Percentiles rank a stretch among this genome's conserved stretches.
Evolutionary conservation across 2,888 invertebrate species (phyloP).

Genomic region (Agriopis leucophaearia): DNA sequence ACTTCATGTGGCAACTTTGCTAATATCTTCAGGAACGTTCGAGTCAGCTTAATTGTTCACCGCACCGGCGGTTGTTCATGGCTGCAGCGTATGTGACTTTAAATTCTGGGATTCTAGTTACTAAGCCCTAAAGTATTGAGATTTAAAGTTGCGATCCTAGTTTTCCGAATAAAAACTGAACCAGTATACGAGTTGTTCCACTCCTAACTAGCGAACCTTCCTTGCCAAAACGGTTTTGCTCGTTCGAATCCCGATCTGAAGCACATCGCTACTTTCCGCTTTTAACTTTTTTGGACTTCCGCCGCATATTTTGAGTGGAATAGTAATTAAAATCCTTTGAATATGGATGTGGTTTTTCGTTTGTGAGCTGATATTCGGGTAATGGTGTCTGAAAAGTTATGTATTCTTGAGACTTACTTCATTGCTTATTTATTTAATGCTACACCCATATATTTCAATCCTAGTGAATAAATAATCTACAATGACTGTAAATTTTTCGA

Average conservation of each 20-base stretch:
- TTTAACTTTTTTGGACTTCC: slow-evolving; percentile 23
- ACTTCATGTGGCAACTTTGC: slow-evolving; percentile 69
- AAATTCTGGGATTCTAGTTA: slow-evolving; percentile 24
- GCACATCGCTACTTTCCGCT: slow-evolving; percentile 21
- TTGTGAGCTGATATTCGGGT: slow-evolving; percentile 28
- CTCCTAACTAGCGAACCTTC: slow-evolving; percentile 27
- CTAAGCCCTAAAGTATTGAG: slow-evolving; percentile 28
- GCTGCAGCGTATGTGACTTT: slow-evolving; percentile 48
- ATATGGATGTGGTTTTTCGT: slow-evolving; percentile 27
- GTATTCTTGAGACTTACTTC: slow-evolving; percentile 18
- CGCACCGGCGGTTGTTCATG: slow-evolving; percentile 56
- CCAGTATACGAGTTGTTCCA: slow-evolving; percentile 18
- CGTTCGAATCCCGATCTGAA: slow-evolving; percentile 30
- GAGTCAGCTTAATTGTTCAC: slow-evolving; percentile 65
- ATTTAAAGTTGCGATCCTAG: slow-evolving; percentile 23
- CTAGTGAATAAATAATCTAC: not conserved
- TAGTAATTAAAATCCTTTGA: slow-evolving; percentile 31
- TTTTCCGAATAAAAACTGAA: slow-evolving; percentile 27
- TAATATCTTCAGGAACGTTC: slow-evolving; percentile 71
- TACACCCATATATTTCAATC: not conserved
- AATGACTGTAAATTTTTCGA: no score
- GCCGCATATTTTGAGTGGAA: slow-evolving; percentile 23
- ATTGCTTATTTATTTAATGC: slow-evolving; percentile 11
- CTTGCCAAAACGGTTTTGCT: slow-evolving; percentile 32
- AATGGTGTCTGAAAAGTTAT: slow-evolving; percentile 22